These are phyloP conservation scores for Australoheros scitulus DNA, from an alignment of 2,113 vertebrate species.

Conservation along the genomic window DNA sequence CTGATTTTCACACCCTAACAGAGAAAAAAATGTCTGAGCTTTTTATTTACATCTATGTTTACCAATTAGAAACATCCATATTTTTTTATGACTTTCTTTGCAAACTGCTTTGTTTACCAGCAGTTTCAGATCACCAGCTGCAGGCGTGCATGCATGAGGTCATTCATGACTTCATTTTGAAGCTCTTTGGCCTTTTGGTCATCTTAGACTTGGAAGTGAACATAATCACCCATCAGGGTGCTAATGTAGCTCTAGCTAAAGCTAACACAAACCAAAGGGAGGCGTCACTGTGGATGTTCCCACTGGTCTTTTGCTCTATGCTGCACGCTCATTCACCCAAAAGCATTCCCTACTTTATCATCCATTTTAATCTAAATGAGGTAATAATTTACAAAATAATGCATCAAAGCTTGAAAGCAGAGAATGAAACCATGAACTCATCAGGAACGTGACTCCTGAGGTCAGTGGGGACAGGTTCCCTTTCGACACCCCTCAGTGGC, in stretches of 20 bases:
- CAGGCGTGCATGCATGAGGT: neutral
- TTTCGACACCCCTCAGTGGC: too few relatives aligned
- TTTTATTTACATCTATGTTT: neutral
- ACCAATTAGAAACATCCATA: neutral
- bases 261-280: neutral
- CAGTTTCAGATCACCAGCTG: neutral
- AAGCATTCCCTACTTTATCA: too few relatives aligned
- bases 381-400: neutral
- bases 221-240: neutral
- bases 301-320: too few relatives aligned
- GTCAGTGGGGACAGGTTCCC: neutral
- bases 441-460: neutral
- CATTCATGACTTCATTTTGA: neutral
- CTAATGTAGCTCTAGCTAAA: neutral
- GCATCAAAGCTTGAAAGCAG: neutral
- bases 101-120: neutral
- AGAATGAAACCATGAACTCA: too few relatives aligned
- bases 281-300: too few relatives aligned
- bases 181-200: neutral
- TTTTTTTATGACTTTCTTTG: neutral
- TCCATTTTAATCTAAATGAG: neutral
- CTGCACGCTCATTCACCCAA: too few relatives aligned
- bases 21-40: neutral
- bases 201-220: neutral
- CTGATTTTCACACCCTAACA: fast-evolving